phyloP scores from a whole-genome alignment of 2,113 vertebrate genomes.

The Crotalus helleri region DNA sequence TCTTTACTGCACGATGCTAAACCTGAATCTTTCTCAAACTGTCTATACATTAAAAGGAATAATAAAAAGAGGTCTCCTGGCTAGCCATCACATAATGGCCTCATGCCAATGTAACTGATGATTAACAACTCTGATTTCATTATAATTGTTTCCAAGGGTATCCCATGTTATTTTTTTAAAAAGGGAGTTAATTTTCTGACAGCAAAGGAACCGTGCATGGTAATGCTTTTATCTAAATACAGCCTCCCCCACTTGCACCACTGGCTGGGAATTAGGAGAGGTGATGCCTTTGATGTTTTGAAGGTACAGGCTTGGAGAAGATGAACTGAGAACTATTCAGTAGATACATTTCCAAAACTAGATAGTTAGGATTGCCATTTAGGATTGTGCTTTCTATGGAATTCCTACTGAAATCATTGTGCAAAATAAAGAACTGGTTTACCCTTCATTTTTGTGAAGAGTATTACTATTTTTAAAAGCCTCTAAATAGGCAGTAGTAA shows the following conservation, averaged over 20 bases:
- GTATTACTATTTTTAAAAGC: not conserved
- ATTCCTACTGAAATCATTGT: not conserved
- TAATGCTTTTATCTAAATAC: not conserved
- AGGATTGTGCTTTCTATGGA: not conserved
- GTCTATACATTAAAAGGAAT: slow-evolving; percentile 1
- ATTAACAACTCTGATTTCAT: not conserved
- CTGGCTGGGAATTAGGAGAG: not conserved
- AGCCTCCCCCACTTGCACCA: not conserved
- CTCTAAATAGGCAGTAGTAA: not conserved
- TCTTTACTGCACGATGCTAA: not conserved
- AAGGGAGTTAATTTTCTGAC: not conserved
- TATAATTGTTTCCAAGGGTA: slow-evolving; percentile 3
- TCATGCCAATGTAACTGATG: not conserved
- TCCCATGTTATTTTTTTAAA: not conserved
- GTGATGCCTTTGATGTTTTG: not conserved
- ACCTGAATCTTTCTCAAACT: not conserved
- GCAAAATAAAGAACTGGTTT: not conserved
- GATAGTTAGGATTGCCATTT: not conserved
- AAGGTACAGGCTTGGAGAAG: not conserved
- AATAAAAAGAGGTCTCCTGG: not conserved
- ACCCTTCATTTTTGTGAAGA: not conserved
- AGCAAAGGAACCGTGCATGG: not conserved
- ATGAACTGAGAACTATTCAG: not conserved
- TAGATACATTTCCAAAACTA: not conserved
- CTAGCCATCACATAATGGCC: not conserved